phyloP scores from a whole-genome alignment of 1,140 invertebrate species.

The Ceratina calcarata region DNA sequence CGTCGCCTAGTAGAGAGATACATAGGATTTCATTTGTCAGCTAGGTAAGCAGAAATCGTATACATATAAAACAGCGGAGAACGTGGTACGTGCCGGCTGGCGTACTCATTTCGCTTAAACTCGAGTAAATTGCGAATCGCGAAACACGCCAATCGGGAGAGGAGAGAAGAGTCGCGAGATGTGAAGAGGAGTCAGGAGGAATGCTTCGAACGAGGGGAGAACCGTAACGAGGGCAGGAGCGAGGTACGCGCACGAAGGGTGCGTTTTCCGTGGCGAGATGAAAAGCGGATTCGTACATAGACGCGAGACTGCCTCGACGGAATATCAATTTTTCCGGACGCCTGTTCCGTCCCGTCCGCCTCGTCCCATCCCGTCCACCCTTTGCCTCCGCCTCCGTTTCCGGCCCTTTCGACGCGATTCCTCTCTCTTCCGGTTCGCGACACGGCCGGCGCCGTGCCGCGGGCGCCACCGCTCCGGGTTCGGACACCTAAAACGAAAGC shows the following conservation, averaged over 20 bases:
- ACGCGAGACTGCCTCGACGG: slow-evolving; percentile 46
- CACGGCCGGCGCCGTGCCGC: too few species aligned
- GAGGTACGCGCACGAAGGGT: background rate
- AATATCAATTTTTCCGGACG: slow-evolving; percentile 59
- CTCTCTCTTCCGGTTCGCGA: background rate
- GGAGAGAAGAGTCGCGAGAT: background rate
- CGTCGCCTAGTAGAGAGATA: too few species aligned
- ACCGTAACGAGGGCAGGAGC: slow-evolving; percentile 48
- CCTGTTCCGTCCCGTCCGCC: background rate
- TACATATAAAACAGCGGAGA: too few species aligned
- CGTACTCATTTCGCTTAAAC: slow-evolving; percentile 37
- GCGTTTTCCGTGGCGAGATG: slow-evolving; percentile 49
- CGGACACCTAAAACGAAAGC: slow-evolving; percentile 34
- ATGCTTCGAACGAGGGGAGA: background rate
- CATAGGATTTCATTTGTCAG: slow-evolving; percentile 7
- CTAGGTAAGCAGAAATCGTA: slow-evolving; percentile 17
- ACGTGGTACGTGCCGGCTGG: slow-evolving; percentile 29
- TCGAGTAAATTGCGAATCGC: slow-evolving; percentile 58
- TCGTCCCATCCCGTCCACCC: background rate
- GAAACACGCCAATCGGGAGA: slow-evolving; percentile 20
- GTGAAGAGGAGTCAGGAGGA: background rate
- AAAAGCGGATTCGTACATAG: slow-evolving; percentile 55
- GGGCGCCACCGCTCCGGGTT: background rate
- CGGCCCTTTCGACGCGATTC: background rate
- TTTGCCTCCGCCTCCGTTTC: background rate